Conservation (phyloP, 2,888 invertebrate species). For the Yponomeuta cagnagella region DNA sequence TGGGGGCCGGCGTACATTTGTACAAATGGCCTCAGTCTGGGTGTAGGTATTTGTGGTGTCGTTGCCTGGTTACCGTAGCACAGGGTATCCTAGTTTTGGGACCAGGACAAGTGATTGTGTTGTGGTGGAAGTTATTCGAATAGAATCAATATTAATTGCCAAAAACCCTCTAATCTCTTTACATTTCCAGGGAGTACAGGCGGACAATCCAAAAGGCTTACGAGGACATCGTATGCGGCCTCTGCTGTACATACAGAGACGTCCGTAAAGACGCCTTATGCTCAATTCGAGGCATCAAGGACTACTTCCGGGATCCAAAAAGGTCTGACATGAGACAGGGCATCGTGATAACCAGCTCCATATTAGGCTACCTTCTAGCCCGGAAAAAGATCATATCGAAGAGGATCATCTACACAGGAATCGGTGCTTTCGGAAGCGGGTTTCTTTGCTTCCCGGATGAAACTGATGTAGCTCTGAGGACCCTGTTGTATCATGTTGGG, state of each 20-base stretch:
- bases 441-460: slow-evolving; percentile 49
- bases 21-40: too few relatives aligned
- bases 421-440: slow-evolving; percentile 38
- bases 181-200: not conserved
- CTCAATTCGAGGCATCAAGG: slow-evolving; percentile 20
- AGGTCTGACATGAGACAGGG: slow-evolving; percentile 35
- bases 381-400: slow-evolving; percentile 27
- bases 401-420: slow-evolving; percentile 29
- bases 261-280: slow-evolving; percentile 21
- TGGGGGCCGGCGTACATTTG: too few relatives aligned
- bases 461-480: slow-evolving; percentile 43
- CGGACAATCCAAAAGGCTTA: not conserved
- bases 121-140: too few relatives aligned
- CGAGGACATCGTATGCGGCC: not conserved
- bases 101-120: too few relatives aligned
- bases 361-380: slow-evolving; percentile 31
- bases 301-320: slow-evolving; percentile 23
- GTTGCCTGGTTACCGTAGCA: too few relatives aligned
- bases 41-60: too few relatives aligned
- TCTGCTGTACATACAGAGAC: slow-evolving; percentile 19
- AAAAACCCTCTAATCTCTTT: not conserved
- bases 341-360: slow-evolving; percentile 29
- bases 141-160: too few relatives aligned
- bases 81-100: too few relatives aligned
- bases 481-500: slow-evolving; percentile 25